Conservation (phyloP, 2,797 vertebrate species). For the Triplophysa yarkandensis region DNA sequence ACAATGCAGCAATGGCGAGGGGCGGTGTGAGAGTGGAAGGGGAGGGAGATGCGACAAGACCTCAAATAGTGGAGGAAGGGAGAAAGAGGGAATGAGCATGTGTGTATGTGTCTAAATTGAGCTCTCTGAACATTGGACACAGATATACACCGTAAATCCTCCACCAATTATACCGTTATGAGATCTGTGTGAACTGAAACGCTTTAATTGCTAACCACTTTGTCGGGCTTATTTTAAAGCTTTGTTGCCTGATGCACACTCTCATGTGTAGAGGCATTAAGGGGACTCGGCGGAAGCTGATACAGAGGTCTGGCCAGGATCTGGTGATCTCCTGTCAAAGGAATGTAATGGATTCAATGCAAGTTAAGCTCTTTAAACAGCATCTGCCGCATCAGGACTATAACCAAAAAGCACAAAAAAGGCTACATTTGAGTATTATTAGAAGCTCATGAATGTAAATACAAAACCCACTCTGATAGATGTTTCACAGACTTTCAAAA, state of each 20-base stretch:
- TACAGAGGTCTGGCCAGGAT: not conserved
- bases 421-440: not conserved
- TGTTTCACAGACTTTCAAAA: too few species aligned
- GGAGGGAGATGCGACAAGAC: conserved; percentile 23
- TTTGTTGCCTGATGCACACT: conserved; percentile 17
- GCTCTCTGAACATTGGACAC: conserved; percentile 28
- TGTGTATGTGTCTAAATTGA: conserved; percentile 40
- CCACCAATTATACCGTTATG: conserved; percentile 29
- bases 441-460: not conserved
- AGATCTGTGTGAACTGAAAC: conserved; percentile 35
- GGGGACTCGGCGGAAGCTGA: not conserved
- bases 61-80: conserved; percentile 42
- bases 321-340: not conserved
- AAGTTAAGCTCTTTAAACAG: not conserved
- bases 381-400: not conserved
- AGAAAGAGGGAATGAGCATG: conserved; percentile 51
- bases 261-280: conserved; percentile 6
- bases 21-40: conserved; percentile 47
- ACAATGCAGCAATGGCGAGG: conserved; percentile 50
- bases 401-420: not conserved
- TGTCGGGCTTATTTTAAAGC: conserved; percentile 42
- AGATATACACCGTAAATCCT: conserved; percentile 33
- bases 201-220: conserved; percentile 42
- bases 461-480: not conserved
- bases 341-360: not conserved